phyloP scores from a whole-genome alignment of 2,113 vertebrate genomes.

The Tonatia bakeri region DNA sequence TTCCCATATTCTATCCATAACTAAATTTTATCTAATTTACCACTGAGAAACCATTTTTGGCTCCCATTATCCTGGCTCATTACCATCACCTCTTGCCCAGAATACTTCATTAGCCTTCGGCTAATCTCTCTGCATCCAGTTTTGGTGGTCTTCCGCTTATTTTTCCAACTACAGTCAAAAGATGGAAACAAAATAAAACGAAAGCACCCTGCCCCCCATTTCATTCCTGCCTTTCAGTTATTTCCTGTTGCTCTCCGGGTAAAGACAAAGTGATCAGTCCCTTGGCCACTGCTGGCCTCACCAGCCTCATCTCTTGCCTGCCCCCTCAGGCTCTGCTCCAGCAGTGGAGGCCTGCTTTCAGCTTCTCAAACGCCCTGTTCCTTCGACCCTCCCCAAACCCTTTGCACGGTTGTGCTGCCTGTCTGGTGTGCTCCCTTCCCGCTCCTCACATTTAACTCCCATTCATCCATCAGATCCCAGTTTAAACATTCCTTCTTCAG shows the following conservation, averaged over 20 bases:
- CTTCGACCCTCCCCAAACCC: background rate
- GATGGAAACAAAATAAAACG: background rate
- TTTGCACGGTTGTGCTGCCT: background rate
- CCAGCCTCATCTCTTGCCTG: background rate
- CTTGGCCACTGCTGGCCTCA: background rate
- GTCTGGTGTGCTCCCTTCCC: background rate
- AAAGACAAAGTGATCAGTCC: background rate
- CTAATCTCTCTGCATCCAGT: background rate
- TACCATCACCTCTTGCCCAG: background rate
- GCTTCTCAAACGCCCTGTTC: background rate
- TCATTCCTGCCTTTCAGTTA: background rate
- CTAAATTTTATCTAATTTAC: background rate
- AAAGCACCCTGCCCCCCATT: background rate
- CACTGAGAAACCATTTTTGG: background rate
- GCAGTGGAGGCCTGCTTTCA: background rate
- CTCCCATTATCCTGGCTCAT: background rate
- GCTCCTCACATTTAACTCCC: background rate
- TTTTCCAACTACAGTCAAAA: background rate
- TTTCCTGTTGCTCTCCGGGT: background rate
- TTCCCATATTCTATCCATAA: background rate
- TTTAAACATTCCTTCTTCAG: background rate
- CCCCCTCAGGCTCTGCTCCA: background rate
- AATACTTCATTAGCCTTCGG: background rate
- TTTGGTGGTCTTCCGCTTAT: background rate
- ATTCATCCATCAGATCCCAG: background rate